Percentiles rank a stretch among this genome's conserved stretches.
These are phyloP conservation scores for Calyptomena viridis DNA, from an alignment of 2,113 vertebrate genomes.

Conservation along the genomic window DNA sequence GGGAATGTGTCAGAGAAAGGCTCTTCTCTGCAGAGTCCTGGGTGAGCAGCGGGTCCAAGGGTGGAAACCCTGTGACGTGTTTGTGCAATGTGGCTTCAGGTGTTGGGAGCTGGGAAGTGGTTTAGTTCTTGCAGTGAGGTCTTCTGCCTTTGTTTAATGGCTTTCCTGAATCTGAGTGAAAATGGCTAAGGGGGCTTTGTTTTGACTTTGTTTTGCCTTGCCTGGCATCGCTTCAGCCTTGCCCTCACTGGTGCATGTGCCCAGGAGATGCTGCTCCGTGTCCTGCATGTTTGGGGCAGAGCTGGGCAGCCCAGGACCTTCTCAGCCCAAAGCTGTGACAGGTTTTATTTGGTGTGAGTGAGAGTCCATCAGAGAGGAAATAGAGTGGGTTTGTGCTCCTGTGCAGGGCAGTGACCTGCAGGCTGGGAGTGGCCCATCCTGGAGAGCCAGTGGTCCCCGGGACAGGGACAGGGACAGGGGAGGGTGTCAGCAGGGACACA, in stretches of 20 bases:
- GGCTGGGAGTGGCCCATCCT: background rate
- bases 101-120: background rate
- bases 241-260: background rate
- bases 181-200: background rate
- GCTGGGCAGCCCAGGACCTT: background rate
- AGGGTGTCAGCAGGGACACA: background rate
- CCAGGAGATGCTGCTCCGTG: background rate
- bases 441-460: background rate
- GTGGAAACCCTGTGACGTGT: background rate
- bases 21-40: background rate
- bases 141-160: background rate
- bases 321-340: background rate
- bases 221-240: background rate
- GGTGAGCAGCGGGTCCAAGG: accelerated
- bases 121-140: background rate
- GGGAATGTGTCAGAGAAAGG: background rate
- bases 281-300: background rate
- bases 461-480: background rate
- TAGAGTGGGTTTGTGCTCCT: background rate
- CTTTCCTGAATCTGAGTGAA: background rate
- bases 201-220: background rate
- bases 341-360: background rate
- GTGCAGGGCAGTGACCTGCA: accelerated
- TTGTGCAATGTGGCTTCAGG: background rate
- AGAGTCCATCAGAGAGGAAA: background rate